Conservation (phyloP, 2,888 invertebrate genomes). For the Ctenicera cuprea region DNA sequence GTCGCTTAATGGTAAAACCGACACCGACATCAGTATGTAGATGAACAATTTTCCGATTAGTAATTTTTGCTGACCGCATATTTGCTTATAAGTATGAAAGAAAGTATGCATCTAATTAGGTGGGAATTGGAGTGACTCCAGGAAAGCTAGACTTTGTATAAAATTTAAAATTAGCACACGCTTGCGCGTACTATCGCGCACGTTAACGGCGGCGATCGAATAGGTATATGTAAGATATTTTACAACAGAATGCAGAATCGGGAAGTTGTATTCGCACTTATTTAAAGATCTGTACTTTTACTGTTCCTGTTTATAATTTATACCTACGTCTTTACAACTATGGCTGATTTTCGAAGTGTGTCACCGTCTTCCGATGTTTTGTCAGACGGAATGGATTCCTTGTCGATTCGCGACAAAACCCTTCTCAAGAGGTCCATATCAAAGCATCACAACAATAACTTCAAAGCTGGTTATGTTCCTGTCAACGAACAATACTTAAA, state of each 20-base stretch:
- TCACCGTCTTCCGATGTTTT: conserved; percentile 68
- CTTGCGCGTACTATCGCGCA: not conserved
- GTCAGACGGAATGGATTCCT: conserved; percentile 67
- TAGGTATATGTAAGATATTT: conserved; percentile 1
- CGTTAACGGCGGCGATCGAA: conserved; percentile 23
- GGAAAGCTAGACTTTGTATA: too few species aligned
- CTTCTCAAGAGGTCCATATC: conserved; percentile 64
- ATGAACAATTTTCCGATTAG: too few species aligned
- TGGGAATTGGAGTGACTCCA: too few species aligned
- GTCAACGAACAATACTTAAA: conserved; percentile 66
- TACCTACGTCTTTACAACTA: conserved; percentile 9
- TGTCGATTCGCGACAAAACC: conserved; percentile 66
- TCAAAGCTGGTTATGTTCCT: conserved; percentile 68
- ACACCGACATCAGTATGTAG: too few species aligned
- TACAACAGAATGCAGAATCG: not conserved
- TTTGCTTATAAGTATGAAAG: too few species aligned
- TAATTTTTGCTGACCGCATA: too few species aligned
- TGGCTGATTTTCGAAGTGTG: conserved; percentile 59
- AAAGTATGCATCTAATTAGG: too few species aligned
- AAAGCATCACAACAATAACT: conserved; percentile 66
- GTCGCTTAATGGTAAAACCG: too few species aligned
- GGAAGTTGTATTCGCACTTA: not conserved
- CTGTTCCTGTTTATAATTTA: not conserved
- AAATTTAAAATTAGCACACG: too few species aligned
- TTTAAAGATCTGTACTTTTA: not conserved